Conservation (phyloP, 2,888 invertebrate species). For the Teleogryllus oceanicus region DNA sequence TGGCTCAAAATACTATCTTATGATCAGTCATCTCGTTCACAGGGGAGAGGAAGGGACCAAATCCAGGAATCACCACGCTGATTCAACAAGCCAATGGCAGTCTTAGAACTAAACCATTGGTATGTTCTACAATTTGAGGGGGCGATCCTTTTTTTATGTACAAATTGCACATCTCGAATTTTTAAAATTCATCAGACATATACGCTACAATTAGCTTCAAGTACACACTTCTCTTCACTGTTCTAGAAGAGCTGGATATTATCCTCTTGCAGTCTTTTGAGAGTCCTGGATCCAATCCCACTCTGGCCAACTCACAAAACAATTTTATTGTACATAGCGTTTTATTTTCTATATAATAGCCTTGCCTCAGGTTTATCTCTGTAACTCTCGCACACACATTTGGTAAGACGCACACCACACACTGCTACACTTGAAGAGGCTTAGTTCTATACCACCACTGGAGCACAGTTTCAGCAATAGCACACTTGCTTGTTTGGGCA, state of each 20-base stretch:
- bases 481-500: constrained; percentile 9
- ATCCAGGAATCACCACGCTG: constrained; percentile 11
- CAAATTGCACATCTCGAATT: constrained; percentile 18
- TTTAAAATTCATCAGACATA: constrained; percentile 7
- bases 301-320: constrained; percentile 20
- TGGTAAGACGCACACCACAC: constrained; percentile 26
- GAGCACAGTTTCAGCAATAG: constrained; percentile 34
- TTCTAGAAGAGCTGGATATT: constrained; percentile 2
- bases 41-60: constrained; percentile 20
- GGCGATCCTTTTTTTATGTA: background rate
- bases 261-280: background rate
- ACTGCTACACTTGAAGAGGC: constrained; percentile 36
- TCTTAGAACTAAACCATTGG: background rate
- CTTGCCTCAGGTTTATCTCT: constrained; percentile 18
- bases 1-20: constrained; percentile 30
- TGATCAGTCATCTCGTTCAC: constrained; percentile 27
- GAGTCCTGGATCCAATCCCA: constrained; percentile 27
- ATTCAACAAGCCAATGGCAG: background rate
- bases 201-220: constrained; percentile 12
- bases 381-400: constrained; percentile 27
- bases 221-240: constrained; percentile 2
- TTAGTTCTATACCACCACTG: constrained; percentile 34
- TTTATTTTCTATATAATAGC: background rate
- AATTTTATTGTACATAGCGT: background rate
- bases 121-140: background rate